Evolutionary conservation across 1,140 invertebrate genomes (phyloP), one percentile per base, ranked within the genome.

Genomic region (Pseudomyrmex flavicornis): DNA sequence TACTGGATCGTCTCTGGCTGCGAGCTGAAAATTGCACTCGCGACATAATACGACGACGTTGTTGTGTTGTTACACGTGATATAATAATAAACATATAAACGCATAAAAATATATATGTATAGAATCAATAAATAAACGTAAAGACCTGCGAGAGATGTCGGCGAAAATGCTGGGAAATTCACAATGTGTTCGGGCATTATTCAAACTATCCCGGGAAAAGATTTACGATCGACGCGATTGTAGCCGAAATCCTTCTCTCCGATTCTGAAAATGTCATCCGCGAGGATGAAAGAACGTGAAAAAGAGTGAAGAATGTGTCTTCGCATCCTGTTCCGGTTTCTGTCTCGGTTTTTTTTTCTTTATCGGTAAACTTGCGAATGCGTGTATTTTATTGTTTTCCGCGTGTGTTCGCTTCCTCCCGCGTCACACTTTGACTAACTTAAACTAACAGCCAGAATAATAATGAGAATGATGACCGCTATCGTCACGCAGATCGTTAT

Each of bases 401-500:
- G 52, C 76, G 65, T 13, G 26, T 56, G 75, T 12, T 35, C 35
- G 35, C 35, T 35, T 35, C 7, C 5, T 35, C 35, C 5, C 35
- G 35, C 35, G 5, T 35, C 35, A 35, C 35, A 65, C 48, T 88
- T 91, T 86, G 94, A 12, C 17, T 87, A 72, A 20, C 15, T 48
- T 50, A 94, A 90, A 89, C 89, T 93, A 72, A 93, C 90, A 84
- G 95, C 95, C 93, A 97, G 95, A 95, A 97, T 94, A 92, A 97
- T 95, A 95, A 96, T 96, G 95, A 97, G 95, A 95, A 97, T 96
- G 94, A 96, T 95, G 95, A 96, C 93, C 94, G 95, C 95, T 94
- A 97, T 95, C 85, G 95, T 95, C 93, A 97, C 95, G 95, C 96
- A 97, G 95, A 97, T 96, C 94, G 97, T 95, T 95, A 97, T 97